phyloP scores from a whole-genome alignment of 2,797 vertebrate genomes.

The Chromobotia macracanthus region DNA sequence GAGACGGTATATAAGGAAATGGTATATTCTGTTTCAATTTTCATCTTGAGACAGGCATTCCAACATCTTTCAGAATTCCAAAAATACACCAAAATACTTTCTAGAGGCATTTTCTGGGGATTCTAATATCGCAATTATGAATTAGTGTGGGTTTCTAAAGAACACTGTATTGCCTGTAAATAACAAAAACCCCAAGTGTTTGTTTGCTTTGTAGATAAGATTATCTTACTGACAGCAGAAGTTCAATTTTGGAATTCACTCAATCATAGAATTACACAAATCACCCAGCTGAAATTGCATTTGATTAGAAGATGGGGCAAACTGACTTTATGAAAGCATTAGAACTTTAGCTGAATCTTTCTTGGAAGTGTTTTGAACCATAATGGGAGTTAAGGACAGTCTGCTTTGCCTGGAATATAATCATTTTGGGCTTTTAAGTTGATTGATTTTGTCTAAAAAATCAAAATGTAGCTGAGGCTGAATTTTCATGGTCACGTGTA shows the following conservation, averaged over 20 bases:
- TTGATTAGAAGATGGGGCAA: conserved; percentile 10
- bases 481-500: background rate
- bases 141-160: conserved; percentile 3
- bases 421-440: background rate
- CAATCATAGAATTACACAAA: background rate
- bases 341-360: background rate
- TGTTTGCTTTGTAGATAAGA: background rate
- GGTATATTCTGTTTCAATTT: conserved; percentile 21
- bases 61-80: conserved; percentile 17
- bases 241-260: conserved; percentile 14
- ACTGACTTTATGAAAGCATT: background rate
- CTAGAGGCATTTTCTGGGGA: background rate
- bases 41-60: conserved; percentile 5
- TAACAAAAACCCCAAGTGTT: background rate
- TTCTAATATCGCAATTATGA: conserved; percentile 13
- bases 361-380: background rate
- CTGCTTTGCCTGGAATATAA: background rate
- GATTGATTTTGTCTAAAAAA: background rate
- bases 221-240: background rate
- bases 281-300: background rate
- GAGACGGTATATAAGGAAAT: background rate
- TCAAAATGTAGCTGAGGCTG: background rate
- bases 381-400: background rate
- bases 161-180: conserved; percentile 13
- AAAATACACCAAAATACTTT: background rate